A percentile compares a stretch with the other conserved stretches of the same genome.
These are phyloP conservation scores for Spheniscus humboldti DNA, from an alignment of 2,797 vertebrate species.

Conservation along the genomic window DNA sequence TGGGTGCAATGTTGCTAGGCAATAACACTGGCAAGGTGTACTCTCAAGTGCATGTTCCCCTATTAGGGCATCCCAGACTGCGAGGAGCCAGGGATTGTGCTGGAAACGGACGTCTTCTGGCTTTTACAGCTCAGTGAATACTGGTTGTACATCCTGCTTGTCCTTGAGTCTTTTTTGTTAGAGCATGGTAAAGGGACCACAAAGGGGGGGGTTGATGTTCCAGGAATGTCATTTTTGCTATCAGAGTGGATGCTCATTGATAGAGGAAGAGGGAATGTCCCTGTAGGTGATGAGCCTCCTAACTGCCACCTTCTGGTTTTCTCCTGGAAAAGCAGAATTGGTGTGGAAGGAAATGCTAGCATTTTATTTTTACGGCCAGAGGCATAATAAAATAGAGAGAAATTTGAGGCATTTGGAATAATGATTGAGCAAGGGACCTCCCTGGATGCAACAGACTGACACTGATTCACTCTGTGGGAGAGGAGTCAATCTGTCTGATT, in stretches of 20 bases:
- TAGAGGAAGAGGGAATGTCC: not conserved
- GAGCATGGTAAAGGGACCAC: not conserved
- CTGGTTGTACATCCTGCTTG: not conserved
- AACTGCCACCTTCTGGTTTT: not conserved
- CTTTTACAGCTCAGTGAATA: not conserved
- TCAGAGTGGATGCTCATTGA: not conserved
- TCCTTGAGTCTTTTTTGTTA: not conserved
- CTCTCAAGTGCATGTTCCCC: not conserved
- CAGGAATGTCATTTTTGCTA: not conserved
- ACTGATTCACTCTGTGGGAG: not conserved
- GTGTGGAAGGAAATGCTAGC: not conserved
- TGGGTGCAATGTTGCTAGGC: not conserved
- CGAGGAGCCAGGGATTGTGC: not conserved
- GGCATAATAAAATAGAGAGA: not conserved
- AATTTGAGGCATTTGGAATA: not conserved
- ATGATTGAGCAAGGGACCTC: not conserved
- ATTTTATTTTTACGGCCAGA: not conserved
- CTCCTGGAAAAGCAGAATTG: not conserved
- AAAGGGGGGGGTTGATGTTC: not conserved
- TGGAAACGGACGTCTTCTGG: not conserved
- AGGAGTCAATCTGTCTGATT: not conserved
- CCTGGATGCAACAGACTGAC: not conserved
- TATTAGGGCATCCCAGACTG: not conserved
- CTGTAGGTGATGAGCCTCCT: not conserved
- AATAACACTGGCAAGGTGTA: not conserved